These are phyloP conservation scores for Engraulis encrasicolus DNA, from an alignment of 2,113 vertebrate genomes.

Conservation along the genomic window DNA sequence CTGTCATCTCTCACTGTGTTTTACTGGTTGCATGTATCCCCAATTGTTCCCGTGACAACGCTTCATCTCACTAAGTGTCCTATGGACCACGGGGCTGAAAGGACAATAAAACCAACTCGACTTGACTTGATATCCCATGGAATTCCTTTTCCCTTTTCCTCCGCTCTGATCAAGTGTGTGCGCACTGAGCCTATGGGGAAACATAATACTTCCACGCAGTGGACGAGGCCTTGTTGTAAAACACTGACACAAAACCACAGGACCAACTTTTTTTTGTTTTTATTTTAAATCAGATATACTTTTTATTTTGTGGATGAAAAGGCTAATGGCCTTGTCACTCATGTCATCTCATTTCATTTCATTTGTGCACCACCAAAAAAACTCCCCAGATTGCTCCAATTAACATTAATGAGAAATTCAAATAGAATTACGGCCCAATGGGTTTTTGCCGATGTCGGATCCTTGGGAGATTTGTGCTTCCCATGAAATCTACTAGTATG, in stretches of 20 bases:
- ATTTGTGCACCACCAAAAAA: conserved; percentile 55
- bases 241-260: conserved; percentile 47
- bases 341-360: conserved; percentile 25
- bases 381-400: conserved; percentile 82
- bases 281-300: conserved; percentile 50
- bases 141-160: not conserved
- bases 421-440: conserved; percentile 85
- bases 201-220: not conserved
- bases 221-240: conserved; percentile 39
- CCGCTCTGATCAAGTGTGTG: not conserved
- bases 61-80: too few relatives aligned
- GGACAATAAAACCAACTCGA: too few relatives aligned
- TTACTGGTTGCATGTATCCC: too few relatives aligned
- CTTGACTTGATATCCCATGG: not conserved
- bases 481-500: conserved; percentile 78
- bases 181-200: not conserved
- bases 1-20: too few relatives aligned
- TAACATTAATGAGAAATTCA: conserved; percentile 80
- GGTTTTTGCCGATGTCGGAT: conserved; percentile 81
- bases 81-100: too few relatives aligned
- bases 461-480: conserved; percentile 84
- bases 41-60: too few relatives aligned
- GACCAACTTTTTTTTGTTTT: conserved; percentile 39
- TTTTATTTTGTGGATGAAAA: not conserved
- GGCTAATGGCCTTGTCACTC: too few relatives aligned